Evolutionary conservation across 2,797 vertebrate species (phyloP), one percentile per base, ranked within the genome.

Genomic region (Crypturellus tataupa): DNA sequence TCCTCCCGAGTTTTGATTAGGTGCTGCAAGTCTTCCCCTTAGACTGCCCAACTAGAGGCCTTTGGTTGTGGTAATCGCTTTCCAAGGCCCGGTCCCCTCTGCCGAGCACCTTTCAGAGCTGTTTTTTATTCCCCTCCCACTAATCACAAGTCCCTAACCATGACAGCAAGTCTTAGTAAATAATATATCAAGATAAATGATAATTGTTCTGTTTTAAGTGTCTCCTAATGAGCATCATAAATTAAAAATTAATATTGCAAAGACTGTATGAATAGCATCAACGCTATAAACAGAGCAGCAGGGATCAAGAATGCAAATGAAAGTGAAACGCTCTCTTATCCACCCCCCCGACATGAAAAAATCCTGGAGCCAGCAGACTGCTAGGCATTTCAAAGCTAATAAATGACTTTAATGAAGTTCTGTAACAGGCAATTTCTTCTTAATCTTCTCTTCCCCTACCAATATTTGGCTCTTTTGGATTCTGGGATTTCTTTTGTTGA

Each of bases 131-230:
- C 97, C 96, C 97, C 93, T 94, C 95, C 93, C 94, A 97, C 98
- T 98, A 97, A 98, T 98, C 97, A 97, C 84, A 92, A 96, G 97
- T 98, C 97, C 95, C 98, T 98, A 98, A 98, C 97, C 97, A 98
- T 98, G 98, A 99, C 98, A 99, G 98, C 97, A 98, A 99, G 98
- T 98, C 98, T 98, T 99, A 98, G 98, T 99, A 99, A 99, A 99
- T 99, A 99, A 99, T 99, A 99, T 99, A 99, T 99, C 98, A 99
- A 99, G 99, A 99, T 99, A 99, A 99, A 99, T 99, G 99, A 99
- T 99, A 99, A 99, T 99, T 99, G 98, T 98, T 98, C 97, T 97
- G 98, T 99, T 99, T 98, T 98, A 98, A 98, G 96, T 98, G 97
- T 98, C 98, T 98, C 98, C 98, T 99, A 99, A 99, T 99, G 99